Conservation (phyloP, 2,797 vertebrate genomes). For the Scolopax bukidnonensis region DNA sequence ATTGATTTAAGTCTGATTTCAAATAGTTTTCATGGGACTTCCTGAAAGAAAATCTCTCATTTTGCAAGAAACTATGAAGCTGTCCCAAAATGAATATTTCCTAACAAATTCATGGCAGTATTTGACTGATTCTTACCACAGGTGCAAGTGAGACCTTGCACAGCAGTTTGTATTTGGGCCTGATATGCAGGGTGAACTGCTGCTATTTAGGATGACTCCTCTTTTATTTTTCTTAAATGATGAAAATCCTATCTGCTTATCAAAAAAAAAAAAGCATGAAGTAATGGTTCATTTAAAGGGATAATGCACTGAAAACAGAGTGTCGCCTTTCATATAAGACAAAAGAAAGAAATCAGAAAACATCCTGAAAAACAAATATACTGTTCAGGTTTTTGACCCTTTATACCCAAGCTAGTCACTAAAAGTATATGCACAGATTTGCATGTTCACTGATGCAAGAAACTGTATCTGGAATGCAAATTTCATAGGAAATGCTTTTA, state of each 20-base stretch:
- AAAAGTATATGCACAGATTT: background rate
- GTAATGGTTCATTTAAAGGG: background rate
- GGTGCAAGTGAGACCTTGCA: background rate
- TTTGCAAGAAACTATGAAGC: background rate
- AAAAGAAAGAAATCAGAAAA: background rate
- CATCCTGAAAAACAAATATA: background rate
- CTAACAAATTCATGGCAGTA: background rate
- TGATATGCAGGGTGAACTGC: background rate
- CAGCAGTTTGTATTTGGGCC: background rate
- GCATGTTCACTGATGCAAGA: background rate
- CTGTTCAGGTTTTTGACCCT: background rate
- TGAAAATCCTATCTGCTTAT: background rate
- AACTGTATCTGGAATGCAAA: background rate
- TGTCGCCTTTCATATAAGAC: background rate
- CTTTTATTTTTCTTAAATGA: background rate
- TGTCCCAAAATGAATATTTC: fast-evolving
- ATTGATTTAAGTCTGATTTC: background rate
- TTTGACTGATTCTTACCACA: background rate
- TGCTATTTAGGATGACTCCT: background rate
- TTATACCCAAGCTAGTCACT: background rate
- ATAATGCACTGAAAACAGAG: background rate
- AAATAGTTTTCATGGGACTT: background rate
- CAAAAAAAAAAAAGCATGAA: background rate
- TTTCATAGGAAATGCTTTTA: background rate
- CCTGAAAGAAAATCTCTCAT: background rate